Conservation (phyloP, 2,797 vertebrate species). For the Ciconia nigra region DNA sequence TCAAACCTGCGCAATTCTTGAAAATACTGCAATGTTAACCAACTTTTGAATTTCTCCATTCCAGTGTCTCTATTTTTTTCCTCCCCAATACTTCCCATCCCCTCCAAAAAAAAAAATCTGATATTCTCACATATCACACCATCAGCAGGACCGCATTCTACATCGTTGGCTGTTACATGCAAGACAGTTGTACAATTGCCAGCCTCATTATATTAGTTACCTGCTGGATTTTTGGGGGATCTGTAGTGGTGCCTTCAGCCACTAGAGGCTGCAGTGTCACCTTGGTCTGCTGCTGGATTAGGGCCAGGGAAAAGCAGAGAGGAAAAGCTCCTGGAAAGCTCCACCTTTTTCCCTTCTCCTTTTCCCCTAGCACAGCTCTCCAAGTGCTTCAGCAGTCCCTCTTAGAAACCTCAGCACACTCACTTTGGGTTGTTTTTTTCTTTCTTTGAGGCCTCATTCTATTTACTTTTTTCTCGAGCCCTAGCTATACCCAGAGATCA, state of each 20-base stretch:
- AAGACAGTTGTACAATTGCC: neutral
- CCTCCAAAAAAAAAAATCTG: neutral
- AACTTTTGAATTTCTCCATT: neutral
- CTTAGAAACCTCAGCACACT: neutral
- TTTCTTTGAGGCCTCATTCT: neutral
- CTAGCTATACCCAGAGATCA: neutral
- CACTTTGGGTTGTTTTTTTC: neutral
- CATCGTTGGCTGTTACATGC: fast-evolving
- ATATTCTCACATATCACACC: neutral
- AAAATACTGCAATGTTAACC: neutral
- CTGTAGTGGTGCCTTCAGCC: neutral
- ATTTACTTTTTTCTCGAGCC: neutral
- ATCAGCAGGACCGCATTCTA: neutral
- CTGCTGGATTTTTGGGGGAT: neutral
- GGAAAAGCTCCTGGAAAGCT: neutral
- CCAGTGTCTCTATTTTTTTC: neutral
- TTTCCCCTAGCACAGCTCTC: neutral
- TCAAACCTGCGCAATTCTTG: neutral
- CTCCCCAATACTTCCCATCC: neutral
- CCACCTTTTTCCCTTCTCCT: neutral
- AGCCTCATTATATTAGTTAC: neutral
- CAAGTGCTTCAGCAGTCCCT: neutral
- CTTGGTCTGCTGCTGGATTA: neutral
- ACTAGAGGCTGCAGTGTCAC: neutral
- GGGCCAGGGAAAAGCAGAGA: neutral